A percentile compares a stretch with the other conserved stretches of the same genome.
Evolutionary conservation across 2,888 invertebrate species (phyloP).

Genomic region (Cryptophagus acutangulus): DNA sequence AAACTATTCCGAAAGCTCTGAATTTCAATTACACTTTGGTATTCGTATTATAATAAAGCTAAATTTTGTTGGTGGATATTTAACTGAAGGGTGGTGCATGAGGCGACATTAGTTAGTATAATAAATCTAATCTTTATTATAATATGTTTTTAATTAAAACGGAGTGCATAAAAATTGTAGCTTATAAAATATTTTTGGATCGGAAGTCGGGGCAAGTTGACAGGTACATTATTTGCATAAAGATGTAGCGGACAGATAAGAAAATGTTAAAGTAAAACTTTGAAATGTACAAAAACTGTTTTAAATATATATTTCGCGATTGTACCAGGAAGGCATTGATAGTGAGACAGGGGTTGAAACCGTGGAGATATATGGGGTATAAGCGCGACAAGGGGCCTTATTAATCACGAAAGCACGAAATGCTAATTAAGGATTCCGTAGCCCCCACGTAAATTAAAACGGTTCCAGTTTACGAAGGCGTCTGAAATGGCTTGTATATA

Average conservation of each 20-base stretch:
- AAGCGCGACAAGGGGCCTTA: conserved; percentile 29
- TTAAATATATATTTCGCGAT: conserved; percentile 20
- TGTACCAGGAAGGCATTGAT: conserved; percentile 20
- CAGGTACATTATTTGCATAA: conserved; percentile 24
- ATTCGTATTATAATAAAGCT: too few species aligned
- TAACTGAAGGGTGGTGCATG: too few species aligned
- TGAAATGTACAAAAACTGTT: conserved; percentile 22
- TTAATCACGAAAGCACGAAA: conserved; percentile 30
- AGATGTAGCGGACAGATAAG: conserved; percentile 17
- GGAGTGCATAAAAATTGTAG: too few species aligned
- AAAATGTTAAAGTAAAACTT: conserved; percentile 15
- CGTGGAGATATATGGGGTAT: conserved; percentile 28
- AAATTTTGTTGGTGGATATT: too few species aligned
- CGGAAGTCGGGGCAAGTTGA: too few species aligned
- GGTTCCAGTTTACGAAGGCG: conserved; percentile 9
- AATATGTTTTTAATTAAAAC: too few species aligned
- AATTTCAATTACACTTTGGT: too few species aligned
- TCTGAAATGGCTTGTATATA: not conserved
- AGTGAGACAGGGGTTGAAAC: conserved; percentile 23
- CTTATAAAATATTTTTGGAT: too few species aligned
- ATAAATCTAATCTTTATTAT: too few species aligned
- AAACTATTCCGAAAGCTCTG: too few species aligned
- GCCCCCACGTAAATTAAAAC: conserved; percentile 18
- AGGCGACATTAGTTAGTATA: too few species aligned
- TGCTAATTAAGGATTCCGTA: conserved; percentile 25